These are phyloP conservation scores for Meteorus sp. DNA, from an alignment of 1,140 invertebrate species.

Conservation along the genomic window DNA sequence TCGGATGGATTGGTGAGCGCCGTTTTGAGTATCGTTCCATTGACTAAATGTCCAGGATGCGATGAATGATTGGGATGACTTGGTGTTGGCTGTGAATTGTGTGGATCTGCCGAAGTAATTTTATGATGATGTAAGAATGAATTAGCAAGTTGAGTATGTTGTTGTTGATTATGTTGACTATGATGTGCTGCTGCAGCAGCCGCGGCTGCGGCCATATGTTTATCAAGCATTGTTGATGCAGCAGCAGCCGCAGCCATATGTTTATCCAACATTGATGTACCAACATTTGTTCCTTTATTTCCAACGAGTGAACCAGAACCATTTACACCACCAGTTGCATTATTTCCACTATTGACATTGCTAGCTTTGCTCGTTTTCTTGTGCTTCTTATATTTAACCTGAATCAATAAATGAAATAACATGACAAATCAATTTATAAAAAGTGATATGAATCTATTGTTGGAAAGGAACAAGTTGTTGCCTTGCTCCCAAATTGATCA, in stretches of 20 bases:
- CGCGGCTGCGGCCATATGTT: slow-evolving; percentile 51
- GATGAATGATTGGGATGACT: slow-evolving; percentile 53
- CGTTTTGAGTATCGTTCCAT: slow-evolving; percentile 90
- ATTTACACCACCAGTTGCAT: slow-evolving; percentile 51
- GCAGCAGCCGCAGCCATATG: slow-evolving; percentile 52
- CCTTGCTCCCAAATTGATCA: no score
- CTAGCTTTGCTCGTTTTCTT: slow-evolving; percentile 75
- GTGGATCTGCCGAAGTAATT: slow-evolving; percentile 52
- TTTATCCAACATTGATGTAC: slow-evolving; percentile 59
- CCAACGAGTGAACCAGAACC: slow-evolving; percentile 46
- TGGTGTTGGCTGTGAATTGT: slow-evolving; percentile 52
- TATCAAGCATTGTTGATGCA: slow-evolving; percentile 58
- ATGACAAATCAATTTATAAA: neutral
- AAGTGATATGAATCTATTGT: neutral
- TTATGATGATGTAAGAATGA: slow-evolving; percentile 54
- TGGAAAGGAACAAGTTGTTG: no score
- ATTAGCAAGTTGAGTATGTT: slow-evolving; percentile 48
- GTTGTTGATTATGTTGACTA: slow-evolving; percentile 54
- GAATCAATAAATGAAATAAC: slow-evolving; percentile 10
- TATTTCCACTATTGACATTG: slow-evolving; percentile 55
- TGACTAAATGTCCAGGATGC: slow-evolving; percentile 72
- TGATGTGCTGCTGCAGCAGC: slow-evolving; percentile 51
- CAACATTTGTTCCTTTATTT: slow-evolving; percentile 52
- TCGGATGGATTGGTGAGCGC: slow-evolving; percentile 92
- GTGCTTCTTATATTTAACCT: slow-evolving; percentile 98